Evolutionary conservation across 2,797 vertebrate species (phyloP).

Genomic region (Darevskia mixta): DNA sequence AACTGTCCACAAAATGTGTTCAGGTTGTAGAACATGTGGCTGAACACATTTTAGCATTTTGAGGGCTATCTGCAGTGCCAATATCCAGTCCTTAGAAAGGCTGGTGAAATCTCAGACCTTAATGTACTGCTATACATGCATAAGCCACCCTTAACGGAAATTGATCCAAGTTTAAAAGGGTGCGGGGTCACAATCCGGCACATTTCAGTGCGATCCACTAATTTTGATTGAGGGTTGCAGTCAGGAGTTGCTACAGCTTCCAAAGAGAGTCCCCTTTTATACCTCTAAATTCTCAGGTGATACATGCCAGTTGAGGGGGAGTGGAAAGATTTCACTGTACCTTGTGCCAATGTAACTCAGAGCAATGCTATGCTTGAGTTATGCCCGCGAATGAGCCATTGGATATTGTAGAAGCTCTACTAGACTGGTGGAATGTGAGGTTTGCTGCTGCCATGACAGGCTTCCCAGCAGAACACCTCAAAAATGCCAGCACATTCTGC

Average conservation of each 20-base stretch:
- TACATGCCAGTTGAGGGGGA: not conserved
- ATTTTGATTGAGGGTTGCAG: not conserved
- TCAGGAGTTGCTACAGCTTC: not conserved
- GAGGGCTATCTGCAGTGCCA: not conserved
- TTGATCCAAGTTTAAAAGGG: not conserved
- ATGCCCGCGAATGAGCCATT: not conserved
- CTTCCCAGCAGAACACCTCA: not conserved
- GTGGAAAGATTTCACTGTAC: not conserved
- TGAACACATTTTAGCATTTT: constrained; percentile 18
- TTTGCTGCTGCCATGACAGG: not conserved
- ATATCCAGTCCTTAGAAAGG: not conserved
- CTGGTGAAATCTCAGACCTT: not conserved
- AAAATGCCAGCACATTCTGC: not conserved
- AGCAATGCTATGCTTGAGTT: not conserved
- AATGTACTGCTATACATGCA: not conserved
- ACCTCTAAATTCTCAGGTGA: not conserved
- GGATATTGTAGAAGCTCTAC: not conserved
- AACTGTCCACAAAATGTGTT: constrained; percentile 43
- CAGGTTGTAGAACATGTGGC: constrained; percentile 35
- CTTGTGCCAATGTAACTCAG: not conserved
- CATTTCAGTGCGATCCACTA: not conserved
- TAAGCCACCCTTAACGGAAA: constrained; percentile 8
- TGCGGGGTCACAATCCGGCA: not conserved
- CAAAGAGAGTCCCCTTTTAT: not conserved
- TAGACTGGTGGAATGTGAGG: not conserved